Conservation (phyloP, 2,888 invertebrate genomes). For the Drosophila mimetica region DNA sequence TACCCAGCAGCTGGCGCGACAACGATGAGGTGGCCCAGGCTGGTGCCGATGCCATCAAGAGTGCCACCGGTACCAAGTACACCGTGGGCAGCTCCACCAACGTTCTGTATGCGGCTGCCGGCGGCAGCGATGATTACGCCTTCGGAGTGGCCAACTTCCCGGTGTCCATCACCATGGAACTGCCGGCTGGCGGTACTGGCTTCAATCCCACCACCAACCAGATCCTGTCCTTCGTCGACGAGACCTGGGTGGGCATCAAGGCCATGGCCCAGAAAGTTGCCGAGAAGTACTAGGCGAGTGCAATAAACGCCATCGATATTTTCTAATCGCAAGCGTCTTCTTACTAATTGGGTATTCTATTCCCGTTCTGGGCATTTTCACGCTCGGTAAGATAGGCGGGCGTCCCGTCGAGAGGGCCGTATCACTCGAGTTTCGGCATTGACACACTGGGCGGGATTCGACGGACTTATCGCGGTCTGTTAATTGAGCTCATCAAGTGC, state of each 20-base stretch:
- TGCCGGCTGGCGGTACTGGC: slow-evolving; percentile 86
- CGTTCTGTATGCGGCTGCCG: slow-evolving; percentile 86
- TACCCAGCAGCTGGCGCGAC: slow-evolving; percentile 84
- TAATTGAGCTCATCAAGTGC: slow-evolving; percentile 26
- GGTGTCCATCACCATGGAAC: slow-evolving; percentile 87
- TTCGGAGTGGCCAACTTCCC: slow-evolving; percentile 86
- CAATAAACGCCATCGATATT: slow-evolving; percentile 56
- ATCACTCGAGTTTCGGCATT: slow-evolving; percentile 20
- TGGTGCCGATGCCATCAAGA: slow-evolving; percentile 82
- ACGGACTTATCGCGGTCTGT: slow-evolving; percentile 21
- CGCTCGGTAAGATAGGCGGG: not conserved
- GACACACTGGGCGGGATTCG: slow-evolving; percentile 18
- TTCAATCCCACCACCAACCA: slow-evolving; percentile 86
- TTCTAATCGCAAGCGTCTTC: slow-evolving; percentile 16
- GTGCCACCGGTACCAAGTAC: slow-evolving; percentile 82
- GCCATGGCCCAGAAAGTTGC: slow-evolving; percentile 82
- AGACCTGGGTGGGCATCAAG: slow-evolving; percentile 86
- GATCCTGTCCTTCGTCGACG: slow-evolving; percentile 86
- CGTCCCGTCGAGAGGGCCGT: slow-evolving; percentile 32
- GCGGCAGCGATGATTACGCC: slow-evolving; percentile 89
- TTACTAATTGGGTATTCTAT: slow-evolving; percentile 10
- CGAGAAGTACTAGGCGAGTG: slow-evolving; percentile 51
- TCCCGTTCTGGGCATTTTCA: slow-evolving; percentile 9
- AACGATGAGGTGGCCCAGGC: slow-evolving; percentile 83
- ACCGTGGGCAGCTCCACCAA: slow-evolving; percentile 84